Conservation (phyloP, 2,888 invertebrate species). For the Cancer borealis region DNA sequence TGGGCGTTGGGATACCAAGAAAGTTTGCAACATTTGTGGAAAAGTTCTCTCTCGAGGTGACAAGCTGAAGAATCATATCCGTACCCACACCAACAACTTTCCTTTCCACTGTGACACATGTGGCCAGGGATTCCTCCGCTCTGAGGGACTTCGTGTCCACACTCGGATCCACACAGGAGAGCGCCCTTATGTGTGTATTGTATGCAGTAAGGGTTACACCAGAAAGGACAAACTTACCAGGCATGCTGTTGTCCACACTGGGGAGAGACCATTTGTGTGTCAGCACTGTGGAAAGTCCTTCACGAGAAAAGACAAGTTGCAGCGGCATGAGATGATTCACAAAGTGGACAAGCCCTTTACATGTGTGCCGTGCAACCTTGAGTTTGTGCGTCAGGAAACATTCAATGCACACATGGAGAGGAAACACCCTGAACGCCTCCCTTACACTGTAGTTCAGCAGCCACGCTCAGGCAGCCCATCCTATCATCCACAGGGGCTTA, state of each 20-base stretch:
- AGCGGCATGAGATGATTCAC: slow-evolving; percentile 76
- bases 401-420: slow-evolving; percentile 76
- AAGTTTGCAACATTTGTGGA: slow-evolving; percentile 76
- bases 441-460: slow-evolving; percentile 76
- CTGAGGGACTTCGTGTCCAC: slow-evolving; percentile 76
- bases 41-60: slow-evolving; percentile 77
- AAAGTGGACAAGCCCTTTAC: slow-evolving; percentile 76
- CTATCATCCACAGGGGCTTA: slow-evolving; percentile 66
- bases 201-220: slow-evolving; percentile 76
- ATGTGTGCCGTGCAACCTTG: slow-evolving; percentile 76
- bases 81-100: slow-evolving; percentile 77
- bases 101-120: slow-evolving; percentile 77
- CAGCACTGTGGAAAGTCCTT: slow-evolving; percentile 76
- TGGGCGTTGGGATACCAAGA: slow-evolving; percentile 76
- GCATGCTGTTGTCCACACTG: slow-evolving; percentile 77
- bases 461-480: slow-evolving; percentile 64
- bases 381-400: slow-evolving; percentile 76
- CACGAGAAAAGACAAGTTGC: slow-evolving; percentile 76
- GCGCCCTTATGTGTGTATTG: slow-evolving; percentile 75
- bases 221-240: slow-evolving; percentile 77
- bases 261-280: slow-evolving; percentile 76
- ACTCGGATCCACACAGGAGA: slow-evolving; percentile 76
- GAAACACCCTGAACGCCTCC: slow-evolving; percentile 76
- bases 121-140: slow-evolving; percentile 77
- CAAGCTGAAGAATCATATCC: slow-evolving; percentile 77